Conservation (phyloP, 2,797 vertebrate genomes). For the Podarcis siculus region DNA sequence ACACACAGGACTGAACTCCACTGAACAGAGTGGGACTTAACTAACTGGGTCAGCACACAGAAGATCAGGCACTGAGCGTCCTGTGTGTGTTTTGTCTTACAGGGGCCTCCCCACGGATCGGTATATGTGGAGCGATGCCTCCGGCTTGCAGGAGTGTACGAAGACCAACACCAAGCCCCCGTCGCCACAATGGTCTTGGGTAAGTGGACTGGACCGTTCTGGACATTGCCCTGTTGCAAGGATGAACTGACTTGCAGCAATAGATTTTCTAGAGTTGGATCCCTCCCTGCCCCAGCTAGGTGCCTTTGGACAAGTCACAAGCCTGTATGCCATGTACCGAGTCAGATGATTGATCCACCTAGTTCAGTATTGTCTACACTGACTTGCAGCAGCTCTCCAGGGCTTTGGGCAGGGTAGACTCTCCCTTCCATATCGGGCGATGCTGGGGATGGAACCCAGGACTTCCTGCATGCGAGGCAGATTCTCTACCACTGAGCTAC, state of each 20-base stretch:
- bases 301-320: neutral
- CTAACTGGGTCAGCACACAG: neutral
- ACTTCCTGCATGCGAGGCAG: too few species aligned
- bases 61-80: neutral
- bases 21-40: too few species aligned
- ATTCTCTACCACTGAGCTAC: too few species aligned
- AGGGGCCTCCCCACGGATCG: constrained; percentile 96
- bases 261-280: neutral
- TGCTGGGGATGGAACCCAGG: too few species aligned
- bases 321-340: too few species aligned
- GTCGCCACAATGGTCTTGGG: constrained; percentile 96
- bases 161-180: constrained; percentile 91
- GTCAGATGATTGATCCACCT: too few species aligned
- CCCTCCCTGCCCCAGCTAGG: neutral
- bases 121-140: constrained; percentile 97
- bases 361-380: too few species aligned
- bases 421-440: too few species aligned
- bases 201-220: constrained; percentile 64
- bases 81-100: constrained; percentile 7
- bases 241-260: neutral
- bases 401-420: too few species aligned
- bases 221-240: neutral
- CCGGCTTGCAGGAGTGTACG: constrained; percentile 93
- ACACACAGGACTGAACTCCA: neutral
- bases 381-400: too few species aligned